phyloP scores from a whole-genome alignment of 2,797 vertebrate genomes.

The Lepus townsendii region DNA sequence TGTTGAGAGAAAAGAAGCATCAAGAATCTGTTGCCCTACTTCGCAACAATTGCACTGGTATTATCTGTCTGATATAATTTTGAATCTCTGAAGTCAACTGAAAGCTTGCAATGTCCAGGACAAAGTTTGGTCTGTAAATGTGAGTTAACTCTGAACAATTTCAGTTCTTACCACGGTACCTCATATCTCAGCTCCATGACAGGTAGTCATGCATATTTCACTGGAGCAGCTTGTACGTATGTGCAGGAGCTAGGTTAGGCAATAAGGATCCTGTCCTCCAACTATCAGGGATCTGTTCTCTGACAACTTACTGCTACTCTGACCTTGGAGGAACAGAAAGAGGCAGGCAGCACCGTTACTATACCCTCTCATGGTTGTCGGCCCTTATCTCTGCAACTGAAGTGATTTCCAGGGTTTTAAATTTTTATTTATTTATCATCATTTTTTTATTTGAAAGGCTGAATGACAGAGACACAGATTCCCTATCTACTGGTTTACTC shows the following conservation, averaged over 20 bases:
- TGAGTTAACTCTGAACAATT: conserved; percentile 5
- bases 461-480: no score
- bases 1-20: background rate
- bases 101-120: background rate
- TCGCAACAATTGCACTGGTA: background rate
- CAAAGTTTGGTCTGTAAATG: background rate
- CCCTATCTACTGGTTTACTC: no score
- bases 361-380: background rate
- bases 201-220: background rate
- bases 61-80: background rate
- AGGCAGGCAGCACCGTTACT: background rate
- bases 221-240: background rate
- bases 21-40: background rate
- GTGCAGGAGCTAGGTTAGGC: background rate
- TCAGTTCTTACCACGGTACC: background rate
- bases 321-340: background rate
- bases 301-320: background rate
- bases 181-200: background rate
- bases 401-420: background rate
- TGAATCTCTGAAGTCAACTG: background rate
- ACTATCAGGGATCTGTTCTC: background rate
- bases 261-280: background rate
- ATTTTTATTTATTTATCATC: background rate
- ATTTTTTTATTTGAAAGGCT: no score
- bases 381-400: background rate